Evolutionary conservation across 2,888 invertebrate genomes (phyloP).

Genomic region (Meganola albula): DNA sequence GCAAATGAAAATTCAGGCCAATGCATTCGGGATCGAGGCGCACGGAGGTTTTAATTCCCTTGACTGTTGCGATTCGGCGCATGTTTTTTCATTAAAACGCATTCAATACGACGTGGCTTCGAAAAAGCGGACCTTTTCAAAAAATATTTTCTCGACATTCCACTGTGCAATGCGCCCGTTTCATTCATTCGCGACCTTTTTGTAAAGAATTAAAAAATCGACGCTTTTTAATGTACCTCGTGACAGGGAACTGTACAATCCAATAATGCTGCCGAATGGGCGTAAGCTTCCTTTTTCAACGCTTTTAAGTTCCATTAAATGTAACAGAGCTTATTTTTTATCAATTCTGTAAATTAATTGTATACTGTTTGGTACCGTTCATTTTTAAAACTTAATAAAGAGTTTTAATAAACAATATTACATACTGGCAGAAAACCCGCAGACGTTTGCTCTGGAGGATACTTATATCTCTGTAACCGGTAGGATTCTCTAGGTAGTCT

Average conservation of each 20-base stretch:
- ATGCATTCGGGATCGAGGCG: constrained; percentile 57
- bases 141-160: constrained; percentile 71
- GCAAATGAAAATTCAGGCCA: constrained; percentile 67
- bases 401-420: too few species aligned
- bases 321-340: too few species aligned
- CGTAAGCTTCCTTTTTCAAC: constrained; percentile 3
- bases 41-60: constrained; percentile 73
- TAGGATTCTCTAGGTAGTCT: too few species aligned
- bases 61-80: constrained; percentile 75
- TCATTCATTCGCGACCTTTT: constrained; percentile 55
- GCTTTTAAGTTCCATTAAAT: too few species aligned
- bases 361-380: too few species aligned
- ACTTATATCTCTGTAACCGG: too few species aligned
- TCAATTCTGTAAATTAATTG: too few species aligned
- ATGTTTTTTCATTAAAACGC: constrained; percentile 78
- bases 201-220: constrained; percentile 46
- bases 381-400: too few species aligned
- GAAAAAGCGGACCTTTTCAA: constrained; percentile 72
- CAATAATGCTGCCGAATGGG: constrained; percentile 13
- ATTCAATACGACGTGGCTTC: constrained; percentile 76
- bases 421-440: too few species aligned
- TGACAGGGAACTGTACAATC: constrained; percentile 23
- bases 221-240: constrained; percentile 32
- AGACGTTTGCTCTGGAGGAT: too few species aligned
- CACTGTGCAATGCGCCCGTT: constrained; percentile 51